Evolutionary conservation across 2,888 invertebrate species (phyloP), one percentile per base, ranked within the genome.

Genomic region (Rhyacophila evoluta): DNA sequence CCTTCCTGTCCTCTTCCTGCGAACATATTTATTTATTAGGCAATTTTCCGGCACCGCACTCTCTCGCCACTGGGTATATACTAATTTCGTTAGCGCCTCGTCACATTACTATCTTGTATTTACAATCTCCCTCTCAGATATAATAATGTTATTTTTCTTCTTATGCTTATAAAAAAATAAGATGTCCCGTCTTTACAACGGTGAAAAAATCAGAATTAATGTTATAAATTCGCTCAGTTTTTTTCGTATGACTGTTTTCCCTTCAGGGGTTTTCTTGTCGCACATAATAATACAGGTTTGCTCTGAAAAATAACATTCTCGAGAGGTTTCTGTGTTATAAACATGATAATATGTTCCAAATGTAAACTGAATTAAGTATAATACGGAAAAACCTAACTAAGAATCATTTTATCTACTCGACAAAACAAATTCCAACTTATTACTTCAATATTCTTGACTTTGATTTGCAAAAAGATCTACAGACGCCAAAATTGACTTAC

Each of bases 21-120:
- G 70, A 73, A 75, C 78, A 78, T 75, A 80, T 80, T 80, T 75
- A 80, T 80, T 80, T 80, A 80, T 80, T 75, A 75, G 78, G 69
- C 78, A 80, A 80, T 80, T 77, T 80, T 80, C 80, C 80, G 80
- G 73, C 75, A 70, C 67, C 68, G 75, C 73, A 68, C 72, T 72
- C 76, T 15, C 37, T 67, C 25, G 72, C 76, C 67, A 72, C 6
- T 55, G 55, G 55, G 55, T 55, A 55, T 15, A 55, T 19, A 25
- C 75, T 80, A 80, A 80, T 80, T 80, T 75, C 72, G 75, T 80
- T 80, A 80, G 75, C 75, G 27, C 72, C 72, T 76, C 73, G 80
- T 80, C 77, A 80, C 77, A 72, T 72, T 70, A 41, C 72, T 77
- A 80, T 77, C 77, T 71, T 39, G 39, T 67, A 72, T 33, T 37